Base-by-base conservation (phyloP, 2,888 invertebrate species). In the Tinea pellionella region DNA sequence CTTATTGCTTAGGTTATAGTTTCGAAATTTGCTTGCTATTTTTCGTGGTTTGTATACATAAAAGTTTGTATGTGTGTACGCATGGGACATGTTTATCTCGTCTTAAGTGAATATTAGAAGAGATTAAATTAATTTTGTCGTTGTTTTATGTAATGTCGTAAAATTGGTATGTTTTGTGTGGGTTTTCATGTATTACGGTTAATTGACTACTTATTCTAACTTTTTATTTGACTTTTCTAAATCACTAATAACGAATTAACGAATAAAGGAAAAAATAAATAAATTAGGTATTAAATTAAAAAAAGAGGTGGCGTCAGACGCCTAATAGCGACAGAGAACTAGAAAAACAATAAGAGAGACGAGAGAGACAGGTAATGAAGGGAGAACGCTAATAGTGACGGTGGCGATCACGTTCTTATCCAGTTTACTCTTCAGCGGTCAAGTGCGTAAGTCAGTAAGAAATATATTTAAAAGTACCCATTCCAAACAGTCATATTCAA, bases 71-170 rank as follows among this genome's bases (percentile, higher is more conserved):
- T 68, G 69, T 66, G 68, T 69, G 68, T 62, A 63, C 63, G 69
- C 74, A 73, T 78, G 74, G 81, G 78, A 78, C 78, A 84, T 82
- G 81, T 83, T 83, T 83, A 84, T 84, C 73, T 73, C 72, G 70
- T 68, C 70, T 73, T 80, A 82, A 86, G 83, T 85, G 81, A 85
- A 83, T 84, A 73, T 79, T 73, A 70, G 69, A 32, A n/a, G 57
- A 57, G 57, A 57, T 57, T 57, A 29, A 57, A 29, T 57, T 53
- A 53, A 53, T 53, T 53, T 53, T 18, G 53, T 53, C 12, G n/a
- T 16, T 47, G 47, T 47, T 47, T 47, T 16, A 47, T 13, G 13
- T 47, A 47, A 47, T 47, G 47, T 13, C 15, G 63, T 62, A 64
- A 65, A 68, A 67, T 68, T 47, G 8, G 43, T 60, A 51, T 60